Evolutionary conservation across 2,113 vertebrate species (phyloP), one percentile per base, ranked within the genome.

Genomic region (Dinomys branickii): DNA sequence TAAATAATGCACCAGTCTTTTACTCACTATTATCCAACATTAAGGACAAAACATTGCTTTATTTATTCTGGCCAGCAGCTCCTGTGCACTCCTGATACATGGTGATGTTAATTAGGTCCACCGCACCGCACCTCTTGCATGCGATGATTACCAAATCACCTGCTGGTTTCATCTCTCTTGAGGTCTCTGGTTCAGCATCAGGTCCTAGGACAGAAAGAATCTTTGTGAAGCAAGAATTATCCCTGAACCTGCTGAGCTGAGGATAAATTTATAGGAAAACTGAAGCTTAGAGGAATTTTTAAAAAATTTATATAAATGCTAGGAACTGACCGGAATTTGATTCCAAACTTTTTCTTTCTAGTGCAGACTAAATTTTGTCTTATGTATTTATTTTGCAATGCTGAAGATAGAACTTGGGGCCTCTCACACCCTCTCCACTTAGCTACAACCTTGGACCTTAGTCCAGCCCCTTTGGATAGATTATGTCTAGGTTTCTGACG

Each of bases 131-230:
- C 71, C 52, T 96, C 81, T 77, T 58, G 50, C 82, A 91, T 3
- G 73, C 67, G 41, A 93, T 58, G 56, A 12, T 95, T 3, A 0
- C n/a, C 2, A 17, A 35, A 58, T 94, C 69, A 50, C 59, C 88
- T 0, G 5, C 75, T 75, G 58, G 59, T 44, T 81, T 96, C 92
- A 63, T 88, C 73, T 96, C 94, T 97, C 94, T 59, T 44, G 95
- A 56, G 33, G 77, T 44, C 58, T 95, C 69, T 88, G 88, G 85
- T 83, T 94, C 96, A 47, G 58, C 94, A 67, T 94, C 92, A 56
- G 67, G 85, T 92, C 94, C 95, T 90, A 93, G 87, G 69, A 94
- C 61, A 97, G 85, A 97, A 65, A 97, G 58, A 96, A 82, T 82
- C 94, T 88, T 86, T 96, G 94, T 91, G 78, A 96, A 85, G 59